phyloP scores from a whole-genome alignment of 2,797 vertebrate species.

The Sebastes vulpes region DNA sequence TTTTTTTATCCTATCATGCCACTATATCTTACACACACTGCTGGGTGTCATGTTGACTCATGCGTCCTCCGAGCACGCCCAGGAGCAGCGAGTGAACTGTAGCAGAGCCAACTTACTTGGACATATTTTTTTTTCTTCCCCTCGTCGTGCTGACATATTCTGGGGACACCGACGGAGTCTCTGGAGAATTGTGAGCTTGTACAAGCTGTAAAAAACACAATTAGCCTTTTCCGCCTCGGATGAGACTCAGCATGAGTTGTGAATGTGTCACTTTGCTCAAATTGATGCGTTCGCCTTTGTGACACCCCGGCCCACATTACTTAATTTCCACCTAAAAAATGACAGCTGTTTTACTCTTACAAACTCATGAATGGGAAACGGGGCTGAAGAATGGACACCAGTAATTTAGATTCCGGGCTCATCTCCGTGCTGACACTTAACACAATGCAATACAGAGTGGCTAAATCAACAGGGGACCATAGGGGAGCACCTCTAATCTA shows the following conservation, averaged over 20 bases:
- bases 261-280: slow-evolving; percentile 16
- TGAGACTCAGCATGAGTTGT: slow-evolving; percentile 8
- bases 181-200: slow-evolving; percentile 8
- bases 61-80: slow-evolving; percentile 36
- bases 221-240: slow-evolving; percentile 18
- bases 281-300: slow-evolving; percentile 15
- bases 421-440: slow-evolving; percentile 34
- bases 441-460: slow-evolving; percentile 30
- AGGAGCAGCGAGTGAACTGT: slow-evolving; percentile 29
- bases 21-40: slow-evolving; percentile 39
- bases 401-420: slow-evolving; percentile 57
- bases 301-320: neutral
- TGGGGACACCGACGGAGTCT: neutral
- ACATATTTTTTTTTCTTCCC: slow-evolving; percentile 11
- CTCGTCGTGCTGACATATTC: slow-evolving; percentile 21
- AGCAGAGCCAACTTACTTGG: slow-evolving; percentile 33
- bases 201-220: slow-evolving; percentile 33
- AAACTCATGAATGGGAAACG: slow-evolving; percentile 20
- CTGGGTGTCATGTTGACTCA: slow-evolving; percentile 64
- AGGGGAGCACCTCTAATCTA: slow-evolving; percentile 49
- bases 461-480: slow-evolving; percentile 41
- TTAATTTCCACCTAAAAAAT: slow-evolving; percentile 8
- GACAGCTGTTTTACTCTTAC: slow-evolving; percentile 20
- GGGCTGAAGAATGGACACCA: slow-evolving; percentile 8
- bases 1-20: slow-evolving; percentile 20